phyloP scores from a whole-genome alignment of 2,888 invertebrate species.

The Cryptophagus acutangulus region DNA sequence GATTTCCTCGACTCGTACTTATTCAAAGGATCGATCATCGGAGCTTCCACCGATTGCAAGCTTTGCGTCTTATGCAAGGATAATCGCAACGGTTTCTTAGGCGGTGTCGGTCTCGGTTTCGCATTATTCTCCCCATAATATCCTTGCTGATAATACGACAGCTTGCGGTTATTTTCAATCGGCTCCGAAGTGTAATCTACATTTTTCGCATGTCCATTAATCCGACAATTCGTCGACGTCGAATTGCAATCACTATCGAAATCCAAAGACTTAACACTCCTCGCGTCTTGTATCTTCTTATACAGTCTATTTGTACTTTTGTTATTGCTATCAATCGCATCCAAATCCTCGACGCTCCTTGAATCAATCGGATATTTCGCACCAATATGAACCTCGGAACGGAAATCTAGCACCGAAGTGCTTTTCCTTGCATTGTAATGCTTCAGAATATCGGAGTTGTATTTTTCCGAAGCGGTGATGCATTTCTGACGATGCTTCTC shows the following conservation, averaged over 20 bases:
- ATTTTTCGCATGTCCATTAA: constrained; percentile 30
- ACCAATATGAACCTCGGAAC: constrained; percentile 45
- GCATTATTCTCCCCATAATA: constrained; percentile 46
- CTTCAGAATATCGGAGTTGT: constrained; percentile 42
- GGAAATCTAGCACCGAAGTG: constrained; percentile 55
- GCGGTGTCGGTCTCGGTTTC: constrained; percentile 69
- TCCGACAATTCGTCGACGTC: constrained; percentile 18
- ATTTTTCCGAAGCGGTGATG: constrained; percentile 45
- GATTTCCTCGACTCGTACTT: constrained; percentile 48
- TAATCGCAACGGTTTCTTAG: constrained; percentile 76
- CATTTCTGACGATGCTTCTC: constrained; percentile 45
- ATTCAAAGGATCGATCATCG: constrained; percentile 32
- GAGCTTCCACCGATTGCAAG: constrained; percentile 64
- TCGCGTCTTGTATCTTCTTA: constrained; percentile 47
- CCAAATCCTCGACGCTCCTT: constrained; percentile 47
- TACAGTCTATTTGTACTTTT: constrained; percentile 38
- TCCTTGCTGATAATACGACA: constrained; percentile 40
- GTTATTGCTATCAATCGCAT: constrained; percentile 47
- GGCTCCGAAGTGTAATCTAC: constrained; percentile 59
- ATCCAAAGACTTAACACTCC: constrained; percentile 69
- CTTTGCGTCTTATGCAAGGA: constrained; percentile 81
- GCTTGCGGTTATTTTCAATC: constrained; percentile 50
- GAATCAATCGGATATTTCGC: constrained; percentile 40
- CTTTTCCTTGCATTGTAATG: constrained; percentile 55
- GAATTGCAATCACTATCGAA: constrained; percentile 64